Base-by-base conservation (phyloP, 2,113 vertebrate genomes). In the Pleuronectes platessa region DNA sequence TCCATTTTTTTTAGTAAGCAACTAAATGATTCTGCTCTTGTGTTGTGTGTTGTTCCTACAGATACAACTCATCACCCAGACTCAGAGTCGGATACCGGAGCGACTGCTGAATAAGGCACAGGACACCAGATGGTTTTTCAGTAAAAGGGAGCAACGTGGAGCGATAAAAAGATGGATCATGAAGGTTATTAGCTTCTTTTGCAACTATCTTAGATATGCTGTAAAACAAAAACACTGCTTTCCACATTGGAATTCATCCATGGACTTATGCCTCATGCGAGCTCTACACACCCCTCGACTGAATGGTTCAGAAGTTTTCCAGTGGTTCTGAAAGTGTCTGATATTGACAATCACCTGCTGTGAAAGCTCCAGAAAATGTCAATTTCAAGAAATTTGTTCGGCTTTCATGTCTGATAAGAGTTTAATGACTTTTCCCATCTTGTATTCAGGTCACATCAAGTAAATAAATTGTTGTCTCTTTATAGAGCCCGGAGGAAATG, bases 61-160 rank as follows among this genome's bases (percentile, higher is more conserved):
- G 58, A 2, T 63, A 8, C 18, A n/a, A 24, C 49, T 45, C 4
- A 61, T 76, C 18, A 23, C 26, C 0, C 23, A 63, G 18, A 77
- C 59, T 35, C 74, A 63, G 37, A 51, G 74, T 47, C 31, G 24
- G 24, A 24, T 77, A 0, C 74, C 59, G 0, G 13, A 56, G 37
- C 1, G 21, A 12, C 23, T 69, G 18, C 74, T 77, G 6, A 23
- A 69, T 0, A 0, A 23, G 0, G 66, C 66, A 20, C 0, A 15
- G 5, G 62, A 47, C 8, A 70, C 66, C 0, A 13, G 10, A 0
- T 17, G 10, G 0, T 68, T 61, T 45, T 76, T 68, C 45, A 61
- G 45, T 7, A 31, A 13, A 3, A 42, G 2, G 8, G 1, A 9
- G 14, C 0, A 21, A 8, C 7, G 0, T 3, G 5, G 11, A 10